Evolutionary conservation across 2,113 vertebrate species (phyloP), one percentile per base, ranked within the genome.

Genomic region (Hystrix brachyura): DNA sequence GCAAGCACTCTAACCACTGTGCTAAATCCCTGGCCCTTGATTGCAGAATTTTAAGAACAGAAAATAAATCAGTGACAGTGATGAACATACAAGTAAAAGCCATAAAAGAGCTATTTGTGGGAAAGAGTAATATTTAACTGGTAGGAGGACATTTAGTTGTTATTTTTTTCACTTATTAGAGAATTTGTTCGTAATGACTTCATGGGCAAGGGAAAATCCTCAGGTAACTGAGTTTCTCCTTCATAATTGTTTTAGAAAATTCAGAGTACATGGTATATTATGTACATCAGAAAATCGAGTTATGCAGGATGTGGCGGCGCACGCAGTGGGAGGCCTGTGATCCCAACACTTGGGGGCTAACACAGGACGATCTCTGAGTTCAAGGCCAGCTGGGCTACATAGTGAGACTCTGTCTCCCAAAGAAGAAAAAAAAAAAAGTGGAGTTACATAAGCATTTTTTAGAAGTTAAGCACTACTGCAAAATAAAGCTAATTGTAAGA

Each of bases 111-210:
- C 64, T 90, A 11, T 53, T 84, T 72, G 2, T 81, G 23, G 72
- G 48, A 86, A 93, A 79, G 51, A 32, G 29, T 84, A 25, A 72
- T 18, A 69, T 87, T 91, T 87, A 89, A 76, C 14, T 81, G 21
- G 71, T 95, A 32, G 34, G 71, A 82, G 59, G 80, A 93, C 13
- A 80, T 59, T 21, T 19, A 87, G 0, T 69, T 95, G 0, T 69
- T 95, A n/a, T 85, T 94, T 84, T 84, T 95, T 82, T 92, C 29
- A 15, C 86, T 74, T 92, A 23, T 83, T 92, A 90, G n/a, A 65
- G 78, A 78, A 81, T 85, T 95, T 87, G 18, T 87, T 97, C 85
- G 67, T 32, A 27, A 59, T 92, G 29, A 57, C 7, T 93, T 87
- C 23, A 29, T 25, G 94, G 32, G 80, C 12, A 46, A 3, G 29